phyloP scores from a whole-genome alignment of 2,888 invertebrate genomes.

The Choristoneura rosaceana region DNA sequence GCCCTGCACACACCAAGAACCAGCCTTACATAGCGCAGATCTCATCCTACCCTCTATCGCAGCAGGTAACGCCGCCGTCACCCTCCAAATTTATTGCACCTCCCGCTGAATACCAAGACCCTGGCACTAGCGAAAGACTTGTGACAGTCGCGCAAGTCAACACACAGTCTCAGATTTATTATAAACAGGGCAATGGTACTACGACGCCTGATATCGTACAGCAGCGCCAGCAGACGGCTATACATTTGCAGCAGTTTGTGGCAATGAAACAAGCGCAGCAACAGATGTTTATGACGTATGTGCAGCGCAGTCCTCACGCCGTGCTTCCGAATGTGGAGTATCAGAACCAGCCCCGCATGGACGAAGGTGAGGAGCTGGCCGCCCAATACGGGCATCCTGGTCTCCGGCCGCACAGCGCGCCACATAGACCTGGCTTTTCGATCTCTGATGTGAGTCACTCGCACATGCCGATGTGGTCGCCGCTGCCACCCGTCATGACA shows the following conservation, averaged over 20 bases:
- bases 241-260: constrained; percentile 81
- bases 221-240: constrained; percentile 80
- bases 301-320: constrained; percentile 76
- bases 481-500: constrained; percentile 71
- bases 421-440: constrained; percentile 67
- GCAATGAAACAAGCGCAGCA: constrained; percentile 85
- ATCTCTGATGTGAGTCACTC: constrained; percentile 70
- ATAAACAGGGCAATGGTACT: constrained; percentile 76
- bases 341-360: constrained; percentile 62
- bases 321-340: constrained; percentile 77
- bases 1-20: constrained; percentile 78
- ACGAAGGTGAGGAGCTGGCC: constrained; percentile 71
- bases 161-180: constrained; percentile 74
- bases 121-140: constrained; percentile 59
- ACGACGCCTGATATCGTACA: constrained; percentile 72
- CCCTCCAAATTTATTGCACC: constrained; percentile 79
- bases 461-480: constrained; percentile 78
- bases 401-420: constrained; percentile 75
- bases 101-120: constrained; percentile 81
- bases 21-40: constrained; percentile 83
- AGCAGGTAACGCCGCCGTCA: constrained; percentile 78
- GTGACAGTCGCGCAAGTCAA: constrained; percentile 56
- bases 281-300: constrained; percentile 75
- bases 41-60: constrained; percentile 78
- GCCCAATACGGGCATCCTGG: constrained; percentile 71